phyloP scores from a whole-genome alignment of 1,140 invertebrate species.

The Ptiloglossa arizonensis region DNA sequence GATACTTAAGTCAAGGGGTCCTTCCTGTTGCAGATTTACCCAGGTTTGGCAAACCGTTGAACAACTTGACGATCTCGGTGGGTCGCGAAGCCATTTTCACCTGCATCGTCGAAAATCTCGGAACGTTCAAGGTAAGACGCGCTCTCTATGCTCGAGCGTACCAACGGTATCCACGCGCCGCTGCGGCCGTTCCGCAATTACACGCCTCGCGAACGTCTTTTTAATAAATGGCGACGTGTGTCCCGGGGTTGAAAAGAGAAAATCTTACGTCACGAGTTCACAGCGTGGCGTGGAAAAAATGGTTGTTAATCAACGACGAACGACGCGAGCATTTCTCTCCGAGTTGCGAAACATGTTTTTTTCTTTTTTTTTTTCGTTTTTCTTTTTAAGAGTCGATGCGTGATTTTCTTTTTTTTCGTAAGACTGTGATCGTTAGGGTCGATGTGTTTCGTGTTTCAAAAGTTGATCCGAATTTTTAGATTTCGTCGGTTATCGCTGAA shows the following conservation, averaged over 20 bases:
- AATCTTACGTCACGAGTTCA: too few species aligned
- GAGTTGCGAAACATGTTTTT: too few species aligned
- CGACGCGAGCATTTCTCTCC: too few species aligned
- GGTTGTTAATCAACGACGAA: too few species aligned
- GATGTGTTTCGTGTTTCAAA: too few species aligned
- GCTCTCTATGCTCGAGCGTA: not conserved
- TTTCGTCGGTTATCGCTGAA: too few species aligned
- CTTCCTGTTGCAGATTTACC: constrained; percentile 84
- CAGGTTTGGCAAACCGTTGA: constrained; percentile 89
- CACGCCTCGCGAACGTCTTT: not conserved
- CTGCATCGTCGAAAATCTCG: constrained; percentile 90
- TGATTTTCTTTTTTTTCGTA: too few species aligned
- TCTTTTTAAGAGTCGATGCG: too few species aligned
- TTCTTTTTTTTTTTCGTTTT: too few species aligned
- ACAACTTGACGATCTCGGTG: constrained; percentile 89
- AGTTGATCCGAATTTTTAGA: too few species aligned
- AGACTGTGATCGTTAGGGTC: too few species aligned
- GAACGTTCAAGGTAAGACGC: constrained; percentile 88
- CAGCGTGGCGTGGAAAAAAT: too few species aligned
- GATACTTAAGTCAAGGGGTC: constrained; percentile 60
- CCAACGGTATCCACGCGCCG: constrained; percentile 24
- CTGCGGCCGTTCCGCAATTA: constrained; percentile 38
- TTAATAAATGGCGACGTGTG: not conserved
- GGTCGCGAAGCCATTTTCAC: constrained; percentile 90
- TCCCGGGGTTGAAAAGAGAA: not conserved